These are phyloP conservation scores for Prionailurus viverrinus DNA, from an alignment of 2,113 vertebrate genomes.

Conservation along the genomic window DNA sequence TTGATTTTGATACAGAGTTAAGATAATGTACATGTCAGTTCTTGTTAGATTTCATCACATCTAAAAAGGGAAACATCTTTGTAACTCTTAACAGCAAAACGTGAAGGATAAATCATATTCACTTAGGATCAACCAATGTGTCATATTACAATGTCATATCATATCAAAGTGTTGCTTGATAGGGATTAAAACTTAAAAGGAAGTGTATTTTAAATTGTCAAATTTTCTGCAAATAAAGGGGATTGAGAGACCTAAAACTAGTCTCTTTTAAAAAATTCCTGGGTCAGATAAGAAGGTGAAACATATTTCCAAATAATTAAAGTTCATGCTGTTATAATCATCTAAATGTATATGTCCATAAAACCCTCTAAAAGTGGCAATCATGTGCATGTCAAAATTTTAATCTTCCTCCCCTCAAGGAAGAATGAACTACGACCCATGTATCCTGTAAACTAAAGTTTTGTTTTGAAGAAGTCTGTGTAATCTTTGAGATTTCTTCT, in stretches of 20 bases:
- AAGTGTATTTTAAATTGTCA: slow-evolving; percentile 79
- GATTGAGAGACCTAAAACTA: slow-evolving; percentile 50
- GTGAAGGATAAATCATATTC: slow-evolving; percentile 83
- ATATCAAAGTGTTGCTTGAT: slow-evolving; percentile 79
- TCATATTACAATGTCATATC: slow-evolving; percentile 83
- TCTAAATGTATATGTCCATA: background rate
- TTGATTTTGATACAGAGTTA: slow-evolving; percentile 66
- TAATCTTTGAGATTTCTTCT: background rate
- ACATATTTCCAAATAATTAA: slow-evolving; percentile 70
- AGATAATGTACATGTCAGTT: slow-evolving; percentile 66
- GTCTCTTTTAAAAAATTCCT: slow-evolving; percentile 72
- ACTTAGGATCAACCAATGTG: slow-evolving; percentile 85
- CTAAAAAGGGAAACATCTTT: slow-evolving; percentile 82
- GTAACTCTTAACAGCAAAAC: slow-evolving; percentile 79
- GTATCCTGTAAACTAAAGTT: slow-evolving; percentile 27
- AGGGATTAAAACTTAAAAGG: slow-evolving; percentile 83
- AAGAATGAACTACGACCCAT: background rate
- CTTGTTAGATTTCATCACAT: slow-evolving; percentile 79
- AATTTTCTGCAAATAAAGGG: slow-evolving; percentile 75
- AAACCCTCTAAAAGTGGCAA: background rate
- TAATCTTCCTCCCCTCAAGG: background rate
- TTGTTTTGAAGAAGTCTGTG: background rate
- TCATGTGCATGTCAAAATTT: background rate
- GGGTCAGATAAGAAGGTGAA: slow-evolving; percentile 73
- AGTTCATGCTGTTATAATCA: slow-evolving; percentile 14